Evolutionary conservation across 2,113 vertebrate species (phyloP), one percentile per base, ranked within the genome.

Genomic region (Alosa alosa): DNA sequence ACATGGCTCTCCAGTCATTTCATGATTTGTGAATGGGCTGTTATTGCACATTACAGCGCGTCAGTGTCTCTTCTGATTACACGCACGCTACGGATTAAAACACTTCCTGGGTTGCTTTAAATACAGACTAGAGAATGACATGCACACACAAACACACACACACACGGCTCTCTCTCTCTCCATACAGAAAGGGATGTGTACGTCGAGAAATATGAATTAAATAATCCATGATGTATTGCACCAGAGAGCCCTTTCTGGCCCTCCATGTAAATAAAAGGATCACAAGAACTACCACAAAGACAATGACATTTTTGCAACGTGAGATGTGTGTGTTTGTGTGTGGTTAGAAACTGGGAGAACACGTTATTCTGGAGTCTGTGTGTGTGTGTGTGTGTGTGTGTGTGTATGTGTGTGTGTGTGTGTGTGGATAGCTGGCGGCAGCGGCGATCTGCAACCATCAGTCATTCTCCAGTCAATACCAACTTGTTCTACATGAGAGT

Each of bases 401-500:
- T n/a, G n/a, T n/a, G n/a, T n/a, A n/a, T 36, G 25, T 75, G 36
- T 36, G 11, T 78, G 72, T 41, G 31, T 78, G 72, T 78, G 31
- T 39, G 72, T 78, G 72, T 78, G 36, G 3, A 17, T 39, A 39
- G 72, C 72, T 78, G 31, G 10, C 10, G 72, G 72, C 72, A 5
- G 81, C 82, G 82, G 82, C 87, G 41, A 84, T 82, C 82, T 60
- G 60, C 82, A 90, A 92, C 95, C 96, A 97, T 97, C 96, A 94
- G 93, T 97, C 97, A 97, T 95, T 95, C 92, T 88, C 92, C 92
- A 96, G 96, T 98, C 97, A 97, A 97, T 97, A 97, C 91, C 95
- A 92, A 96, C 96, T 97, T 97, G 96, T 97, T 98, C 95, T 96
- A 98, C 97, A 98, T 95, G 96, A 97, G 95, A 94, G 95, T 96